These are phyloP conservation scores for Pithys albifrons DNA, from an alignment of 2,113 vertebrate genomes.

Conservation along the genomic window DNA sequence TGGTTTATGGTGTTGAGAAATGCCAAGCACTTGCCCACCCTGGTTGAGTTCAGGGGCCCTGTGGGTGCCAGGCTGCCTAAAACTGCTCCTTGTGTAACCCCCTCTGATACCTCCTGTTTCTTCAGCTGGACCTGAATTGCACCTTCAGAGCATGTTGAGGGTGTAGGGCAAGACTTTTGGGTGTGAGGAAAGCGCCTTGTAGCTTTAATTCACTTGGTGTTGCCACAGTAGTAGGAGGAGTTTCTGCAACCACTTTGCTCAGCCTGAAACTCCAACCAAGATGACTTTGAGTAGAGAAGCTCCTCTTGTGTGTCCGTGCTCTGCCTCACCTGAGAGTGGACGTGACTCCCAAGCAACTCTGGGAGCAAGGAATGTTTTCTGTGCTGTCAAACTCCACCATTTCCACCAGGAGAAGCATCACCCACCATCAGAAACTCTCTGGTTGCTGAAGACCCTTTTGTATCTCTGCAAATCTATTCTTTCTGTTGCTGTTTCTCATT, in stretches of 20 bases:
- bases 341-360: background rate
- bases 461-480: background rate
- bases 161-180: background rate
- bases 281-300: background rate
- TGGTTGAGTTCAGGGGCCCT: background rate
- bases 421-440: rapidly evolving
- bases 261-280: background rate
- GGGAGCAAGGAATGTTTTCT: rapidly evolving
- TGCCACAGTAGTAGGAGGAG: background rate
- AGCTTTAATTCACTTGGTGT: background rate
- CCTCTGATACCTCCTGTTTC: background rate
- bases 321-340: background rate
- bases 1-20: background rate
- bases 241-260: background rate
- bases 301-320: background rate
- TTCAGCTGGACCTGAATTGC: background rate
- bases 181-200: background rate
- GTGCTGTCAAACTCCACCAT: background rate
- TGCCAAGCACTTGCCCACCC: rapidly evolving
- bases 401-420: background rate
- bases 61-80: background rate
- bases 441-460: background rate
- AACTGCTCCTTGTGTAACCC: background rate
- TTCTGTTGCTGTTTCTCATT: background rate
- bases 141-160: background rate